Conservation (phyloP, 2,888 invertebrate species). For the Acrocera orbiculus region DNA sequence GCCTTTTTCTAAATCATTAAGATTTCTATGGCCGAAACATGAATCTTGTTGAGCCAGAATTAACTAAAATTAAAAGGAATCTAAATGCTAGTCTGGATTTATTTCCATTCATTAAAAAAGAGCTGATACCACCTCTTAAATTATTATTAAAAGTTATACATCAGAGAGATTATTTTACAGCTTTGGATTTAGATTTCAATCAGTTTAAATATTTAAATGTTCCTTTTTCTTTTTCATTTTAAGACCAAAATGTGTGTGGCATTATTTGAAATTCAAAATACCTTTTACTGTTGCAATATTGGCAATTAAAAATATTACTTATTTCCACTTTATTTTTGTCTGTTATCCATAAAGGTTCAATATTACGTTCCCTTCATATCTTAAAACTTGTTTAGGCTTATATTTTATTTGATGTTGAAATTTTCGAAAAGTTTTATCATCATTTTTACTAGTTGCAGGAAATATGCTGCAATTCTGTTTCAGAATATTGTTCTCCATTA, state of each 20-base stretch:
- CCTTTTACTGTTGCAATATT: conserved; percentile 53
- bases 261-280: conserved; percentile 87
- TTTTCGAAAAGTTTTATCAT: conserved; percentile 59
- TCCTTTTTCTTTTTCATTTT: conserved; percentile 6
- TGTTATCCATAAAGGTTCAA: conserved; percentile 72
- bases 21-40: conserved; percentile 31
- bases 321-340: conserved; percentile 24
- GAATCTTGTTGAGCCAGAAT: conserved; percentile 35
- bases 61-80: conserved; percentile 61
- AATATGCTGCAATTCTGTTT: conserved; percentile 50
- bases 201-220: too few relatives aligned
- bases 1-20: conserved; percentile 70
- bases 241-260: conserved; percentile 75
- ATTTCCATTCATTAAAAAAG: conserved; percentile 60
- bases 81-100: conserved; percentile 66
- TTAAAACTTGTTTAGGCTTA: conserved; percentile 63
- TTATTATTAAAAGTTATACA: conserved; percentile 66
- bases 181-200: conserved; percentile 29
- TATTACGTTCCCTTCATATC: conserved; percentile 67
- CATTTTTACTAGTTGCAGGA: conserved; percentile 34
- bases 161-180: conserved; percentile 60
- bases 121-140: conserved; percentile 62
- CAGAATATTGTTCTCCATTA: too few relatives aligned
- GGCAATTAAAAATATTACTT: conserved; percentile 49
- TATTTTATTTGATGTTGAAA: conserved; percentile 53